Conservation (phyloP, 2,797 vertebrate genomes). For the Micrastur ruficollis region DNA sequence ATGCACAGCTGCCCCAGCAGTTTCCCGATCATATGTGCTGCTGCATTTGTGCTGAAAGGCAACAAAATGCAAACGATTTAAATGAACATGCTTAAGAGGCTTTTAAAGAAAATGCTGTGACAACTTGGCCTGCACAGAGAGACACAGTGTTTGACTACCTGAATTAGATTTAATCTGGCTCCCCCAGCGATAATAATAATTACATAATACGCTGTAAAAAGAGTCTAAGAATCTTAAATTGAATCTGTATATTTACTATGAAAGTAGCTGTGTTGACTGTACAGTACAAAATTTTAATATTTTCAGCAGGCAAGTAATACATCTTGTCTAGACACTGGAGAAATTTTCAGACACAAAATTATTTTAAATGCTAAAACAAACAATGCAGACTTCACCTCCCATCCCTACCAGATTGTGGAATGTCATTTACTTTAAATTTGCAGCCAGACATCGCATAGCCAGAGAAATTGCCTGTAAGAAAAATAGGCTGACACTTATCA, state of each 20-base stretch:
- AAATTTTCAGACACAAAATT: slow-evolving; percentile 67
- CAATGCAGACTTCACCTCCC: slow-evolving; percentile 21
- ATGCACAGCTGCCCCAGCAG: background rate
- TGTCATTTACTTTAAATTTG: slow-evolving; percentile 72
- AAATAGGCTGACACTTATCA: slow-evolving; percentile 60
- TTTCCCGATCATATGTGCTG: background rate
- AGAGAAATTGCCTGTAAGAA: slow-evolving; percentile 64
- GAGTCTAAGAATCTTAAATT: slow-evolving; percentile 37
- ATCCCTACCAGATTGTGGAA: slow-evolving; percentile 54
- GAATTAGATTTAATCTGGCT: background rate
- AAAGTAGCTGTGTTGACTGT: slow-evolving; percentile 15
- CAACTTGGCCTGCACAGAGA: background rate
- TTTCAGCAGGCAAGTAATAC: slow-evolving; percentile 63
- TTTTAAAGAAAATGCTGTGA: slow-evolving; percentile 2
- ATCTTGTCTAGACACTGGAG: slow-evolving; percentile 75
- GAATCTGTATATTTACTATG: slow-evolving; percentile 58
- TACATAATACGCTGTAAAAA: background rate
- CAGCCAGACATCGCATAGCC: slow-evolving; percentile 66
- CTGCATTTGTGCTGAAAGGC: background rate
- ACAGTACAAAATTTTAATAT: slow-evolving; percentile 59
- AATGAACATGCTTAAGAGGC: background rate
- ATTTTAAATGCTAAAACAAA: slow-evolving; percentile 67
- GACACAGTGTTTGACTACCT: background rate
- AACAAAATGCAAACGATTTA: background rate
- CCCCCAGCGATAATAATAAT: background rate